Base-by-base conservation (phyloP, 2,797 vertebrate genomes). In the Lagorchestes hirsutus region DNA sequence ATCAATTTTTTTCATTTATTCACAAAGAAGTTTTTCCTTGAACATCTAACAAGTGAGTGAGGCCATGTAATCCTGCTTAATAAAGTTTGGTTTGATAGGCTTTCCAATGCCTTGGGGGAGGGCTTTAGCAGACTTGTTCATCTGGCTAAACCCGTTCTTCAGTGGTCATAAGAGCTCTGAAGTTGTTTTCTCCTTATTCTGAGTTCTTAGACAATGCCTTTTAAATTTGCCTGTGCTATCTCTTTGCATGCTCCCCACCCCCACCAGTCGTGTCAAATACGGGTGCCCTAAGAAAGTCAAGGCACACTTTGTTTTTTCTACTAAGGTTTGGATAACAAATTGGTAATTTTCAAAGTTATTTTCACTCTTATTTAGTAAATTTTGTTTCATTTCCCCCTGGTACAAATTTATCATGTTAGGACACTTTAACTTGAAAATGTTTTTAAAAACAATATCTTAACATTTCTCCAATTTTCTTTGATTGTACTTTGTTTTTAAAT, bases 71-170 rank as follows among this genome's bases (percentile, higher is more conserved):
- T 98, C 97, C 95, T 97, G 98, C 98, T 99, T 98, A 99, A 99
- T 99, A 98, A 98, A 99, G 98, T 98, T 99, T 98, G 98, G 98
- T 99, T 98, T 99, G 98, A 99, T 99, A 98, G 97, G 98, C 98
- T 98, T 98, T 98, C 98, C 98, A 98, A 98, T 98, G 98, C 98
- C 99, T 98, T 97, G 93, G 93, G 96, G 97, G 97, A 98, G 94
- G 98, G 98, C 97, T 98, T 97, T 95, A 95, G 97, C 96, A 97
- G 98, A 98, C 99, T 98, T 96, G 99, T 98, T 99, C 98, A 97
- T 99, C 99, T 98, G 98, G 99, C 98, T 98, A 98, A 99, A 99
- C 99, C 97, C 96, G 99, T 99, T 99, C 98, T 98, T 98, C 98
- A 98, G 99, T 99, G 99, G 99, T 99, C 98, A 98, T 97, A 98